Percentiles rank a stretch among this genome's conserved stretches.
Conservation (phyloP, 2,797 vertebrate species). For the Gymnothorax reevesii region DNA sequence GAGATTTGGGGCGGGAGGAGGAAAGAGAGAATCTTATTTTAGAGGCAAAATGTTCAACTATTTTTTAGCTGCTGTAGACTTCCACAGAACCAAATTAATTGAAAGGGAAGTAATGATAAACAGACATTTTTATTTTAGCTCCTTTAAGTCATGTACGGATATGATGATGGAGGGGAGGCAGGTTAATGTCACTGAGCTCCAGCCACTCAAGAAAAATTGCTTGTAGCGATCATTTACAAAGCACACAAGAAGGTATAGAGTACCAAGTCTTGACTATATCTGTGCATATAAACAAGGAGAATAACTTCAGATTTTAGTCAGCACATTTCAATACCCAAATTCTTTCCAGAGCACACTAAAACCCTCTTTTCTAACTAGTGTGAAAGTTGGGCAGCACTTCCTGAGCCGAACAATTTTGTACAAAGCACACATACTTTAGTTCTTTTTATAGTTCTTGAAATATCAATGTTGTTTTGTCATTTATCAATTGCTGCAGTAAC, state of each 20-base stretch:
- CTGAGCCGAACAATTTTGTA: background rate
- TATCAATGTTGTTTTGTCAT: background rate
- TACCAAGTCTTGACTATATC: background rate
- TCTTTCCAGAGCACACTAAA: background rate
- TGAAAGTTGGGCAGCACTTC: no score
- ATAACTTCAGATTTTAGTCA: background rate
- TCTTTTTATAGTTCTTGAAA: background rate
- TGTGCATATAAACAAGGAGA: background rate
- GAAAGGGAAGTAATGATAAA: background rate
- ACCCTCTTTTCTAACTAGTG: background rate
- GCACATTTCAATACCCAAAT: background rate
- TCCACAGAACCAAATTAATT: background rate
- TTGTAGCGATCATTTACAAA: no score
- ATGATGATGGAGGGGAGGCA: no score
- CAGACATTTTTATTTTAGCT: no score
- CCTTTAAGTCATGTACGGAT: no score
- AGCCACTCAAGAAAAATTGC: background rate
- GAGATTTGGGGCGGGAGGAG: background rate
- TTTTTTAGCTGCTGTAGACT: background rate
- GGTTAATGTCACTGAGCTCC: background rate
- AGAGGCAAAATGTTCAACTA: background rate
- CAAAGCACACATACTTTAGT: background rate
- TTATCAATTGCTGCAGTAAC: background rate
- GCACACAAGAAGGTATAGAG: background rate
- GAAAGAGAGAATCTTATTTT: background rate